A percentile compares a stretch with the other conserved stretches of the same genome.
These are phyloP conservation scores for Petrolisthes manimaculis DNA, from an alignment of 2,888 invertebrate genomes.

Conservation along the genomic window DNA sequence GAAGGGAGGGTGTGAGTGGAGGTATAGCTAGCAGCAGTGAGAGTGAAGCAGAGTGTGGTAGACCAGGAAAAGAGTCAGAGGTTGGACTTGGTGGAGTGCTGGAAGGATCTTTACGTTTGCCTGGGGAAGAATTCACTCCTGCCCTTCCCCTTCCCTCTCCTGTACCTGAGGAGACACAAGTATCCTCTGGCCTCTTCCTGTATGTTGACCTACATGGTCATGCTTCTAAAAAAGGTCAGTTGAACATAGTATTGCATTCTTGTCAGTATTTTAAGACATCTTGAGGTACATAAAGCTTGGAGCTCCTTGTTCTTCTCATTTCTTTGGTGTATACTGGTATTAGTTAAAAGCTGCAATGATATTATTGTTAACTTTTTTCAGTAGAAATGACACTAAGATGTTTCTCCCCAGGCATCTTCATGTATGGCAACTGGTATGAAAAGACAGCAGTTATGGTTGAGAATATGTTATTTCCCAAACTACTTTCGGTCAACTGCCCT, in stretches of 20 bases:
- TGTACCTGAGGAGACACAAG: slow-evolving; percentile 54
- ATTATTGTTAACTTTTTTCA: neutral
- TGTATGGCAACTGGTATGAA: slow-evolving; percentile 93
- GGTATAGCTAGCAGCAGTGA: slow-evolving; percentile 61
- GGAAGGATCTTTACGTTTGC: slow-evolving; percentile 29
- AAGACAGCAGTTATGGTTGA: slow-evolving; percentile 83
- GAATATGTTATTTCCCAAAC: slow-evolving; percentile 87
- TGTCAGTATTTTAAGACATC: too few species aligned
- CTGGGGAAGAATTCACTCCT: slow-evolving; percentile 40
- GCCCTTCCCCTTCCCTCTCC: slow-evolving; percentile 38
- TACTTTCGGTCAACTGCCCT: slow-evolving; percentile 89
- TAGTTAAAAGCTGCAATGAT: neutral
- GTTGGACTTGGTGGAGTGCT: neutral
- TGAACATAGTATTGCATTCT: too few species aligned
- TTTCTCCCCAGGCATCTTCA: slow-evolving; percentile 79
- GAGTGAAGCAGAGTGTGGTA: slow-evolving; percentile 62
- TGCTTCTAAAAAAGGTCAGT: slow-evolving; percentile 85
- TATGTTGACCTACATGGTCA: slow-evolving; percentile 94
- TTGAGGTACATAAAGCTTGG: neutral
- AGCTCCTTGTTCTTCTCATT: neutral
- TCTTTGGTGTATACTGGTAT: neutral
- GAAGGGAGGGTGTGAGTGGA: slow-evolving; percentile 23
- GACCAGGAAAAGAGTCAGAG: slow-evolving; percentile 47
- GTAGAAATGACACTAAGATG: neutral
- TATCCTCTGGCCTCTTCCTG: slow-evolving; percentile 79